phyloP scores from a whole-genome alignment of 2,797 vertebrate species.

The Thamnophis elegans region DNA sequence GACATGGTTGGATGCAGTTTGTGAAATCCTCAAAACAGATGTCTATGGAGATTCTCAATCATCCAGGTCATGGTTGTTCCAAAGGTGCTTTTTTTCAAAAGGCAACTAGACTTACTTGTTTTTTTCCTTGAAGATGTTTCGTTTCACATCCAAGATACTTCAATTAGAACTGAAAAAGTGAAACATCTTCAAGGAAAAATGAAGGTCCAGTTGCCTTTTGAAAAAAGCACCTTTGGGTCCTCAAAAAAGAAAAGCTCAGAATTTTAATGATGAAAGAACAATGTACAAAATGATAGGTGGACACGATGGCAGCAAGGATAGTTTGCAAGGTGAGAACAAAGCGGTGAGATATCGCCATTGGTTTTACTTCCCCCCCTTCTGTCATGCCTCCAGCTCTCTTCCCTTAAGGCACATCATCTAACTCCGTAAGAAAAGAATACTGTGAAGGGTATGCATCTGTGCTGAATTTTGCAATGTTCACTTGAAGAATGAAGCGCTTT shows the following conservation, averaged over 20 bases:
- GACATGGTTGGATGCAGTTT: not conserved
- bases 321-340: not conserved
- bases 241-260: not conserved
- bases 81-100: too few species aligned
- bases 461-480: not conserved
- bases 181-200: not conserved
- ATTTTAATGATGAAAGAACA: not conserved
- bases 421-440: not conserved
- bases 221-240: not conserved
- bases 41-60: not conserved
- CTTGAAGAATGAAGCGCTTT: not conserved
- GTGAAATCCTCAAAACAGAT: not conserved
- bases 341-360: not conserved
- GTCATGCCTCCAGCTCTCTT: not conserved
- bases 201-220: not conserved
- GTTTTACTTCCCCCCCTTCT: not conserved
- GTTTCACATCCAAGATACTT: not conserved
- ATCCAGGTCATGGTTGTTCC: not conserved
- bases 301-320: not conserved
- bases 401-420: not conserved
- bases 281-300: not conserved
- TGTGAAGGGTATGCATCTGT: not conserved
- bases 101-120: not conserved
- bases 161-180: not conserved
- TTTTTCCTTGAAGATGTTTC: not conserved